Evolutionary conservation across 2,888 invertebrate genomes (phyloP).

Genomic region (Drosophila rellima): DNA sequence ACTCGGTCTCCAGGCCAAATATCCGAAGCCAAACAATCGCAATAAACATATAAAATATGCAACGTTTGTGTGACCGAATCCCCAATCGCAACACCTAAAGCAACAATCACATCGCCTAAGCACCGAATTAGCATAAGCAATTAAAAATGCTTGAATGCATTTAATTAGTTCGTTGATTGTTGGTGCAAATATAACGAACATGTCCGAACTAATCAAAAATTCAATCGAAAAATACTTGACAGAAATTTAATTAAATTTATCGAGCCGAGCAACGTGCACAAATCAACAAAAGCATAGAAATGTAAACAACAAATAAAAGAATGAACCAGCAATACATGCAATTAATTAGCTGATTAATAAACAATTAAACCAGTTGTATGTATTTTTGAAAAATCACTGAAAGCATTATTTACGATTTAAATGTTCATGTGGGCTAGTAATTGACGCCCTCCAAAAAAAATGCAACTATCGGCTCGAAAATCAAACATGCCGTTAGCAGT

Average conservation of each 20-base stretch:
- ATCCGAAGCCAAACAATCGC: slow-evolving; percentile 19
- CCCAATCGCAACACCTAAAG: slow-evolving; percentile 3
- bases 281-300: slow-evolving; percentile 49
- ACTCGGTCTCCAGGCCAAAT: slow-evolving; percentile 5
- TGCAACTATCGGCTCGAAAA: slow-evolving; percentile 5
- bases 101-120: slow-evolving; percentile 42
- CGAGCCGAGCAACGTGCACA: slow-evolving; percentile 38
- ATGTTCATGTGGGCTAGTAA: slow-evolving; percentile 26
- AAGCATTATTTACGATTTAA: slow-evolving; percentile 1
- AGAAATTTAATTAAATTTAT: slow-evolving; percentile 75
- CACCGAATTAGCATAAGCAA: slow-evolving; percentile 73
- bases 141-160: slow-evolving; percentile 81
- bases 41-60: slow-evolving; percentile 66
- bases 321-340: slow-evolving; percentile 44
- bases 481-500: slow-evolving; percentile 19
- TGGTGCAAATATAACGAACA: slow-evolving; percentile 57
- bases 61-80: slow-evolving; percentile 34
- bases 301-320: slow-evolving; percentile 41
- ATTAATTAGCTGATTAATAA: slow-evolving; percentile 70
- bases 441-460: slow-evolving; percentile 44
- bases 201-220: slow-evolving; percentile 75
- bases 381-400: not conserved
- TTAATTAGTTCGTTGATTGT: slow-evolving; percentile 75
- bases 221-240: slow-evolving; percentile 61
- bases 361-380: slow-evolving; percentile 44